Base-by-base conservation (phyloP, 2,888 invertebrate species). In the Meteorus colon region DNA sequence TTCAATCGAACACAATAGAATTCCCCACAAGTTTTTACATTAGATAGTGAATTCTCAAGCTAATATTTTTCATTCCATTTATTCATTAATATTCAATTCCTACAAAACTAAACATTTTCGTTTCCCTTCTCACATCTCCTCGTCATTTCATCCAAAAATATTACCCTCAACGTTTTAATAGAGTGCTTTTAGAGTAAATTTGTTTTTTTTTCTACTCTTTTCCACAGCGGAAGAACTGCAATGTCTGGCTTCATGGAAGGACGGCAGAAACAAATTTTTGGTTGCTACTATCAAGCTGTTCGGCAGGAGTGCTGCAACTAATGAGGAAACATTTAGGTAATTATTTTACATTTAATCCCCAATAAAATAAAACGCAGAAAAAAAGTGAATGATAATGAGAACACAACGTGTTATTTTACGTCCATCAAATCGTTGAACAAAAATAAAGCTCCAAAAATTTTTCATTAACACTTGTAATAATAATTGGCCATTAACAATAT, bases 161-260 rank as follows among this genome's bases (percentile, higher is more conserved):
- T 59, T 41, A 59, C 19, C 16, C 16, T 19, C 19, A 24, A 63
- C 45, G n/a, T 62, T 63, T 72, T 48, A 63, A 72, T 71, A 60
- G n/a, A 72, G 48, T 72, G 34, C 41, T 62, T 63, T 62, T 63
- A 66, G 41, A 73, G 65, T 63, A 31, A 76, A 76, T 55, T 73
- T 69, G 68, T 69, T 65, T 69, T 19, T 19, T 19, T 55, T 24
- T 48, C n/a, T 48, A 2, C 16, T 16, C 16, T 55, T 73, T 77
- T 78, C 86, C 86, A 24, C 86, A 95, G 96, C 94, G 69, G 96
- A 96, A 86, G 95, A 96, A 90, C 89, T 96, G 73, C 93, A 95
- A 66, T 96, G 96, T 88, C 90, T 96, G 75, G 96, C 96, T 3
- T 93, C 93, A 24, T 96, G 96, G 96, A 95, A 94, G 88, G 96